A percentile compares a stretch with the other conserved stretches of the same genome.
These are phyloP conservation scores for Eulemur mongoz DNA, from an alignment of 2,797 vertebrate species.

Conservation along the genomic window DNA sequence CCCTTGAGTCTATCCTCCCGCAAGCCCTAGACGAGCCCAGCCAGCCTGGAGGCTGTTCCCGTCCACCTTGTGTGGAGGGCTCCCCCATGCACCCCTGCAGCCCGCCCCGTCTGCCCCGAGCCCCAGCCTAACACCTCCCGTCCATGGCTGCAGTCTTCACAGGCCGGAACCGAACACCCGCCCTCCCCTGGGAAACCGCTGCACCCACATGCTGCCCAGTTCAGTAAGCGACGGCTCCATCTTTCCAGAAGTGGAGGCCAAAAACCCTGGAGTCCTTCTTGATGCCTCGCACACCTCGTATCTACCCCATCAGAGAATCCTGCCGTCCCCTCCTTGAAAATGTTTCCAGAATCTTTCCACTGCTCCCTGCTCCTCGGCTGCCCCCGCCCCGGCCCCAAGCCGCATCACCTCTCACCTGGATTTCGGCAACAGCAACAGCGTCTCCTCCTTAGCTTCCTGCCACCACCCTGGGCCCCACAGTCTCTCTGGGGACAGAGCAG, in stretches of 20 bases:
- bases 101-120: background rate
- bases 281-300: fast-evolving
- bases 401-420: background rate
- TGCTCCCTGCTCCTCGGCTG: background rate
- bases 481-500: background rate
- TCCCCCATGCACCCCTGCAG: background rate
- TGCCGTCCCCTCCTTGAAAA: background rate
- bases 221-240: background rate
- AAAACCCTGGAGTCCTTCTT: background rate
- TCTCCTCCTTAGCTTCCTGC: background rate
- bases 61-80: fast-evolving
- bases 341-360: background rate
- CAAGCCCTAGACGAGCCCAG: background rate
- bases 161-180: fast-evolving
- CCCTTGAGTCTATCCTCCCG: background rate
- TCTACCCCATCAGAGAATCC: background rate
- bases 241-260: background rate
- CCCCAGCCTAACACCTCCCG: background rate
- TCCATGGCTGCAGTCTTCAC: background rate
- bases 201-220: background rate
- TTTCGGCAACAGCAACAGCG: too few relatives aligned
- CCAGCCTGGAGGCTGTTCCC: background rate
- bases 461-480: too few relatives aligned
- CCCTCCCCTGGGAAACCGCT: background rate
- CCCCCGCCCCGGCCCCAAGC: background rate